Evolutionary conservation across 2,888 invertebrate genomes (phyloP).

Genomic region (Acleris emargana): DNA sequence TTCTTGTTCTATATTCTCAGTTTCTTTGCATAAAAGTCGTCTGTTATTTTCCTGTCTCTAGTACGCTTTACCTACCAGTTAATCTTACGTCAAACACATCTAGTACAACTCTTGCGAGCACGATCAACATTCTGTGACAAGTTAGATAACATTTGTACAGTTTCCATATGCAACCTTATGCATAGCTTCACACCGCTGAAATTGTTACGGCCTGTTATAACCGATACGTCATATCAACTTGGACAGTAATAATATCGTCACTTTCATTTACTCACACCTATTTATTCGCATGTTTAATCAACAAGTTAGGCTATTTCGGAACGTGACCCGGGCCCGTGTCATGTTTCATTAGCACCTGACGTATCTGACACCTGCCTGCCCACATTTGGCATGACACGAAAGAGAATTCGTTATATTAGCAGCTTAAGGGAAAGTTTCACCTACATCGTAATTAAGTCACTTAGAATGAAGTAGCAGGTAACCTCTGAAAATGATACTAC

Average conservation of each 20-base stretch:
- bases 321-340: conserved; percentile 37
- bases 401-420: conserved; percentile 42
- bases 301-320: conserved; percentile 42
- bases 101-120: background rate
- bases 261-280: conserved; percentile 28
- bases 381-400: conserved; percentile 51
- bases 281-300: conserved; percentile 44
- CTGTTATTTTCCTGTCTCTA: too few species aligned
- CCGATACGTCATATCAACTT: background rate
- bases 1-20: too few species aligned
- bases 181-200: too few species aligned
- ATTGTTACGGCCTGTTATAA: too few species aligned
- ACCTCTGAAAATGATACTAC: too few species aligned
- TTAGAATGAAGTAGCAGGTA: too few species aligned
- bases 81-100: background rate
- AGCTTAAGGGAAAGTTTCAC: conserved; percentile 32
- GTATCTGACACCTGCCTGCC: conserved; percentile 49
- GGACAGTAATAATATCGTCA: conserved; percentile 5
- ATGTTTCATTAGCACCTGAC: conserved; percentile 50
- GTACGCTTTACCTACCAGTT: background rate
- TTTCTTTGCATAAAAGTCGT: too few species aligned
- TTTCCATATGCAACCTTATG: too few species aligned
- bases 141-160: too few species aligned
- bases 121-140: background rate
- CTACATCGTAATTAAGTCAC: too few species aligned